Evolutionary conservation across 2,888 invertebrate species (phyloP).

Genomic region (Altica lythri): DNA sequence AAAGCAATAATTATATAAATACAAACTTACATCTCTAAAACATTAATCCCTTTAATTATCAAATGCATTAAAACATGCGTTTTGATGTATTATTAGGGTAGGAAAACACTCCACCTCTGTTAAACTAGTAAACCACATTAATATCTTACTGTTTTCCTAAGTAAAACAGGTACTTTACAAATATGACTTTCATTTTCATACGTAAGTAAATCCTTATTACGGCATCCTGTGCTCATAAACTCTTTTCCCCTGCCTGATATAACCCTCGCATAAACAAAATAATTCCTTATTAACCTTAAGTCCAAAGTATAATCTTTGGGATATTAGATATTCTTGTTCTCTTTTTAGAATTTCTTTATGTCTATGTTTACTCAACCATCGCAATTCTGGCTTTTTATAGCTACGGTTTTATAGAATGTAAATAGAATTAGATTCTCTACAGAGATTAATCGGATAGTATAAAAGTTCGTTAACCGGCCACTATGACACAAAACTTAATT

Average conservation of each 20-base stretch:
- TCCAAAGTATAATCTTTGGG: constrained; percentile 20
- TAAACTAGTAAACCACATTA: constrained; percentile 5
- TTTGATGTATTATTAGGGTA: too few relatives aligned
- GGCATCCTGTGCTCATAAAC: constrained; percentile 25
- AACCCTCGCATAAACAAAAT: constrained; percentile 30
- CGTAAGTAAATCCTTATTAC: constrained; percentile 31
- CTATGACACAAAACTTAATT: too few relatives aligned
- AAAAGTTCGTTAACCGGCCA: too few relatives aligned
- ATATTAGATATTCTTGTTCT: constrained; percentile 22
- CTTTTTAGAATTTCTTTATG: constrained; percentile 17
- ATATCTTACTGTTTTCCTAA: constrained; percentile 18
- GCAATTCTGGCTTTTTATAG: too few relatives aligned
- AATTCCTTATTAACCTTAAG: constrained; percentile 35
- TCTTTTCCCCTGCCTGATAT: constrained; percentile 22
- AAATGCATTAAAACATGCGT: too few relatives aligned
- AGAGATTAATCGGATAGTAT: too few relatives aligned
- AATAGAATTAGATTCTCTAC: too few relatives aligned
- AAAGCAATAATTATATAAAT: too few relatives aligned
- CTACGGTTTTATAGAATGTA: too few relatives aligned
- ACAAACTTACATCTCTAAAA: too few relatives aligned
- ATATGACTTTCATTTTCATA: constrained; percentile 28
- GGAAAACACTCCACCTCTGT: too few relatives aligned
- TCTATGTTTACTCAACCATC: constrained; percentile 10
- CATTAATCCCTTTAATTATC: too few relatives aligned
- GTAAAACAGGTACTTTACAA: constrained; percentile 21